Evolutionary conservation across 2,797 vertebrate genomes (phyloP), one percentile per base, ranked within the genome.

Genomic region (Enteromius trimaculatus): DNA sequence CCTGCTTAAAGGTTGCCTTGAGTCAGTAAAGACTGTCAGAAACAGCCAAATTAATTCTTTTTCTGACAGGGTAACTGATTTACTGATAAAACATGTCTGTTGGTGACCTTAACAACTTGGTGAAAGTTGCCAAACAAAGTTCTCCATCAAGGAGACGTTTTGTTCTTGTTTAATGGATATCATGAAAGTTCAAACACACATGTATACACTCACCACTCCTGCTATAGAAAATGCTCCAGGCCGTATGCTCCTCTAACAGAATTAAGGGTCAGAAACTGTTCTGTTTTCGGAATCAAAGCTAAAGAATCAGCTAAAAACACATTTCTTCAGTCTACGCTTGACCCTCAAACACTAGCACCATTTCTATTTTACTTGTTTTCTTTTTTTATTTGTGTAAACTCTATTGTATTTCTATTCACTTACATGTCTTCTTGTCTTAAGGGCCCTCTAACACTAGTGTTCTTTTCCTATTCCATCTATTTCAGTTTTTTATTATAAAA

Each of bases 71-170:
- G 42, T 53, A 68, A 60, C 76, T 53, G 11, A 79, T 84, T 85
- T 72, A 26, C 65, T 76, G 21, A 60, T 60, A 60, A 29, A 49
- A 47, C 69, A 42, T 51, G 34, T 53, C 82, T 64, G 71, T 82
- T 86, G 31, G 26, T 74, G 44, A 83, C 79, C 80, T 80, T 37
- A 85, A 79, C 29, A 31, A 69, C 34, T 65, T 31, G n/a, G 31
- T 51, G 58, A 79, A 84, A 81, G 72, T 31, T 53, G 37, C 34
- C 9, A 69, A 82, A 58, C 19, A 71, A 69, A 71, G 47, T 55
- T 74, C 42, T 84, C 39, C 65, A 74, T 82, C 68, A 66, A 65
- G 74, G 21, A 62, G 9, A 70, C 26, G 44, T 21, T n/a, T 68
- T 37, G 29, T 37, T 3, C 19, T 42, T 71, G 16, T 69, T 51